Evolutionary conservation across 35 echinoderm and acorn worm genomes (phyloP).

Genomic region (Chiridota heheva): DNA sequence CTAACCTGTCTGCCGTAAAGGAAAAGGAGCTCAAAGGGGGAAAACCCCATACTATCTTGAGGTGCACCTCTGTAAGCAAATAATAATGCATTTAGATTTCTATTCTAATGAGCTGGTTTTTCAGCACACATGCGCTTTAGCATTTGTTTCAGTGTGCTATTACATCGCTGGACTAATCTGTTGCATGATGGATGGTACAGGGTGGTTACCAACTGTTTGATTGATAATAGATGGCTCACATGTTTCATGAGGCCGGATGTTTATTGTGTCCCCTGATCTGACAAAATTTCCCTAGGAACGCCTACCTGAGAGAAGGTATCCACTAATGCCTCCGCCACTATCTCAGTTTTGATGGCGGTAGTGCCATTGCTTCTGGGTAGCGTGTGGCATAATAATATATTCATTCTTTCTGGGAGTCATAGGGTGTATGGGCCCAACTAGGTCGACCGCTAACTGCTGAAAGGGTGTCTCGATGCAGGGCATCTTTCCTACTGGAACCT

Average conservation of each 20-base stretch:
- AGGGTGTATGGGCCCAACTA: slow-evolving; percentile 53
- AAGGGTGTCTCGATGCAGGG: slow-evolving; percentile 57
- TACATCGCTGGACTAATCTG: slow-evolving; percentile 66
- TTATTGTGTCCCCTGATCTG: slow-evolving; percentile 65
- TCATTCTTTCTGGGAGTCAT: slow-evolving; percentile 38
- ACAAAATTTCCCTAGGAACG: slow-evolving; percentile 63
- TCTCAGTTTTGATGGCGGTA: slow-evolving; percentile 42
- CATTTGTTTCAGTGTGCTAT: slow-evolving; percentile 53
- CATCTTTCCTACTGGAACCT: slow-evolving; percentile 42
- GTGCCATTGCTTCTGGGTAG: slow-evolving; percentile 59
- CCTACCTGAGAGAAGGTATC: slow-evolving; percentile 52
- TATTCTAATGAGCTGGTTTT: slow-evolving; percentile 60
- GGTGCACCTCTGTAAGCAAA: slow-evolving; percentile 56
- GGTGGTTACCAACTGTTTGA: slow-evolving; percentile 34
- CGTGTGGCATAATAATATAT: slow-evolving; percentile 60
- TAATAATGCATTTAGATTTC: slow-evolving; percentile 47
- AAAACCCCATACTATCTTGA: slow-evolving; percentile 49
- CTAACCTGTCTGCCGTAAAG: slow-evolving; percentile 60
- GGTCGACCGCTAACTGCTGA: slow-evolving; percentile 45
- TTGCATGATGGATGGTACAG: slow-evolving; percentile 67
- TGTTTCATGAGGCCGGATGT: slow-evolving; percentile 65
- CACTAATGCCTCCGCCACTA: slow-evolving; percentile 60
- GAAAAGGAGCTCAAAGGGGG: slow-evolving; percentile 63
- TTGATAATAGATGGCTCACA: slow-evolving; percentile 36
- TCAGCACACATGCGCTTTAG: slow-evolving; percentile 53